Percentiles rank a stretch among this genome's conserved stretches.
Evolutionary conservation across 2,888 invertebrate species (phyloP).

Genomic region (Neoscelio sp.): DNA sequence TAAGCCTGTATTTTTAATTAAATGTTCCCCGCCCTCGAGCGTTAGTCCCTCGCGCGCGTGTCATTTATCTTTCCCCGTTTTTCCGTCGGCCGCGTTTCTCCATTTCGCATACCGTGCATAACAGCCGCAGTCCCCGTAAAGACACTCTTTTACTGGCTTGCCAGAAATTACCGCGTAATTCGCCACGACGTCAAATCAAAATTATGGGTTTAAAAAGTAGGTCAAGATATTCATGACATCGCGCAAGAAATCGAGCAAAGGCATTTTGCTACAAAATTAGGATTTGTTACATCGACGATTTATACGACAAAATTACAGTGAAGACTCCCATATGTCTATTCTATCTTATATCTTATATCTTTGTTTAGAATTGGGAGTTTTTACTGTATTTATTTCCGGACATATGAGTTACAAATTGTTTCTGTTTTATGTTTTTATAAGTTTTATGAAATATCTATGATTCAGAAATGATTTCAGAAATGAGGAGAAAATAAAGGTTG

Average conservation of each 20-base stretch:
- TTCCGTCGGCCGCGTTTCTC: slow-evolving; percentile 9
- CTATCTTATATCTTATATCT: too few species aligned
- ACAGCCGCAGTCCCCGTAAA: background rate
- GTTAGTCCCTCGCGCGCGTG: slow-evolving; percentile 2
- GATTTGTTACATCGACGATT: too few species aligned
- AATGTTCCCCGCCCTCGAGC: slow-evolving; percentile 29
- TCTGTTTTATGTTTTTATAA: too few species aligned
- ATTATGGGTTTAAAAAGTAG: slow-evolving; percentile 28
- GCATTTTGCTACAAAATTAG: too few species aligned
- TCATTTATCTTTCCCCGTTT: slow-evolving; percentile 32
- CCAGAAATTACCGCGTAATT: slow-evolving; percentile 31
- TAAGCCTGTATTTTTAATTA: slow-evolving; percentile 38
- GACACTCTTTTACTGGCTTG: slow-evolving; percentile 5
- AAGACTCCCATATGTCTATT: too few species aligned
- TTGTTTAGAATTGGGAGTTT: too few species aligned
- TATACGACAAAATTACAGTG: too few species aligned
- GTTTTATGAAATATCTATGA: too few species aligned
- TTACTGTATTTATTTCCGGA: too few species aligned
- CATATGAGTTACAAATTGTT: too few species aligned
- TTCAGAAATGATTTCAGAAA: too few species aligned
- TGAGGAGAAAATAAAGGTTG: too few species aligned
- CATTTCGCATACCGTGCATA: slow-evolving; percentile 7
- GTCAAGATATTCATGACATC: slow-evolving; percentile 27
- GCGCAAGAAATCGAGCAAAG: slow-evolving; percentile 3
- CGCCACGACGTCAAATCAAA: slow-evolving; percentile 39